Base-by-base conservation (phyloP, 2,113 vertebrate genomes). In the Chaetops frenatus region DNA sequence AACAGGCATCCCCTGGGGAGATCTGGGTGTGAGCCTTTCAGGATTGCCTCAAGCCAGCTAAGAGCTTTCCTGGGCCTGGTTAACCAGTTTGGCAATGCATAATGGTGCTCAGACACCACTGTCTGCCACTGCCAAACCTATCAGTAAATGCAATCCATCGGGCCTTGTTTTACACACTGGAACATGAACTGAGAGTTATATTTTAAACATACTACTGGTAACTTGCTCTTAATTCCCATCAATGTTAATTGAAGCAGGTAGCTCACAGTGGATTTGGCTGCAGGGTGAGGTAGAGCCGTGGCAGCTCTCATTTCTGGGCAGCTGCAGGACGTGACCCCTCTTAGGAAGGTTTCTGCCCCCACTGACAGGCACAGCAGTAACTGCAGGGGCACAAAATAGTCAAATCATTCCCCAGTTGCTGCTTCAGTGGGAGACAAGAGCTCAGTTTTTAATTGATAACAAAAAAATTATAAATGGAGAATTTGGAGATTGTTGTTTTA, bases 131-230 rank as follows among this genome's bases (percentile, higher is more conserved):
- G 35, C 45, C 21, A 17, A 45, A 42, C 29, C 5, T 6, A 16
- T 3, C 29, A 23, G 21, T 16, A 51, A 70, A 42, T 28, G n/a
- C 18, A 42, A 24, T n/a, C 7, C 4, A 31, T 2, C 4, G 8
- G n/a, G 18, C 51, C n/a, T 44, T 22, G 31, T 60, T 2, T 48
- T 65, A 36, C n/a, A 10, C 0, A 2, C 66, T 3, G 2, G 31
- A 58, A 58, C 0, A 0, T 21, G 38, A 85, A 81, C 18, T 6
- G 22, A 53, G 36, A 51, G 24, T 51, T 62, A 0, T 20, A 33
- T 42, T 76, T 69, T 24, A 58, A 70, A 62, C 11, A 9, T 18
- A 23, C 9, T n/a, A 0, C 28, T 19, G 25, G 2, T 40, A 28
- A 33, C 19, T 47, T 25, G 56, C 11, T 64, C 29, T 40, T n/a